Conservation (phyloP, 2,113 vertebrate genomes). For the Microcebus murinus region DNA sequence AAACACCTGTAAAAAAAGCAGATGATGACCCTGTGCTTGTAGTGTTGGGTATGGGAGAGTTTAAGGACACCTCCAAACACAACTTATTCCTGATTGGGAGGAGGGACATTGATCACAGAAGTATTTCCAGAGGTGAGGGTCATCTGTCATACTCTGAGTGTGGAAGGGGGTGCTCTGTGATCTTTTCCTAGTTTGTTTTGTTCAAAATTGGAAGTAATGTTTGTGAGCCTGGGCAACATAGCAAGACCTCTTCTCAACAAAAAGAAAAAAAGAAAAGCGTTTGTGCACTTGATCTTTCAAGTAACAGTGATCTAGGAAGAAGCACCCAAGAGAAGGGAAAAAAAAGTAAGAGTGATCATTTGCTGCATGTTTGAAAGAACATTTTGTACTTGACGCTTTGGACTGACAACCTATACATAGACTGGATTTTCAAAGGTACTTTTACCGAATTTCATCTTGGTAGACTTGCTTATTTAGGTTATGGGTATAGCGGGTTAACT, state of each 20-base stretch:
- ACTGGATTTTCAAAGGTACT: neutral
- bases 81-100: neutral
- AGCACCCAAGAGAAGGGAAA: no score
- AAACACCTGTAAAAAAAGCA: neutral
- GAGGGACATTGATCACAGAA: neutral
- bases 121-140: neutral
- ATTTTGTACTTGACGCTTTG: neutral
- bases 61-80: neutral
- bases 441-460: slow-evolving; percentile 42
- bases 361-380: neutral
- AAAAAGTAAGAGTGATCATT: neutral
- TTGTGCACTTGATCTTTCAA: neutral
- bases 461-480: neutral
- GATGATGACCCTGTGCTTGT: neutral
- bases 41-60: neutral
- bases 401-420: neutral
- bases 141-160: neutral
- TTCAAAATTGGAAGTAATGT: no score
- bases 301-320: neutral
- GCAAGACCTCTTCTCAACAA: no score
- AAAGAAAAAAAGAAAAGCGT: neutral
- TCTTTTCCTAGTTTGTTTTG: neutral
- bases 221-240: no score
- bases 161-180: fast-evolving
- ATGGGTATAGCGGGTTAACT: neutral